These are phyloP conservation scores for honey bee (Apis mellifera) DNA, from an alignment of 1,140 invertebrate species.

Conservation along the genomic window DNA sequence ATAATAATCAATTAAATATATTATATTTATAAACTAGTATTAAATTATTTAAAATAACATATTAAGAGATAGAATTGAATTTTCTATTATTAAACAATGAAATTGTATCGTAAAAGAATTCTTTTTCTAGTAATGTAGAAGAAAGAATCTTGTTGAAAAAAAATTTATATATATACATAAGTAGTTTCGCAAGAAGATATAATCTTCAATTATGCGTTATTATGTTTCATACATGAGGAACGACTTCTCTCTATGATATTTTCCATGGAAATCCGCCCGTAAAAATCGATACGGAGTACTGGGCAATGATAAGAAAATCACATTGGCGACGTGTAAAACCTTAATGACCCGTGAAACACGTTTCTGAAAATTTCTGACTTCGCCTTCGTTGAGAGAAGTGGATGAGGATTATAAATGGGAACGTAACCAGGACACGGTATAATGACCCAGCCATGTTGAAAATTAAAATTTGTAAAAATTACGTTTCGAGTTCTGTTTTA, in stretches of 20 bases:
- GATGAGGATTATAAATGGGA: neutral
- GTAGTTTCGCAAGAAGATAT: neutral
- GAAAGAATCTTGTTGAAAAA: too few species aligned
- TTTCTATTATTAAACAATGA: neutral
- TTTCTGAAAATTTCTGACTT: neutral
- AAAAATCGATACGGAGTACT: conserved; percentile 26
- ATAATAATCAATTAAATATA: too few species aligned
- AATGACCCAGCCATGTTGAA: neutral
- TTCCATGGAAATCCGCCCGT: neutral
- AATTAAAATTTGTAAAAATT: neutral
- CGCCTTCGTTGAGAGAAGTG: neutral
- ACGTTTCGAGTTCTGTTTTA: neutral
- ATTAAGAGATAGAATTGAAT: neutral
- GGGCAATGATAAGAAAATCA: conserved; percentile 20
- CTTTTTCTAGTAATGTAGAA: too few species aligned
- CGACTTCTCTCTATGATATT: neutral
- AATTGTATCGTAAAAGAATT: too few species aligned
- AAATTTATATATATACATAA: neutral
- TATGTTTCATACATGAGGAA: neutral
- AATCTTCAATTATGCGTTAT: conserved; percentile 13
- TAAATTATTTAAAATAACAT: neutral
- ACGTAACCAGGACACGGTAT: neutral
- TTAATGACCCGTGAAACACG: conserved; percentile 2
- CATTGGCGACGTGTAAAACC: neutral
- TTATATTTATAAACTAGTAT: too few species aligned